Evolutionary conservation across 2,113 vertebrate species (phyloP), one percentile per base, ranked within the genome.

Genomic region (Potamarius usumacintae): DNA sequence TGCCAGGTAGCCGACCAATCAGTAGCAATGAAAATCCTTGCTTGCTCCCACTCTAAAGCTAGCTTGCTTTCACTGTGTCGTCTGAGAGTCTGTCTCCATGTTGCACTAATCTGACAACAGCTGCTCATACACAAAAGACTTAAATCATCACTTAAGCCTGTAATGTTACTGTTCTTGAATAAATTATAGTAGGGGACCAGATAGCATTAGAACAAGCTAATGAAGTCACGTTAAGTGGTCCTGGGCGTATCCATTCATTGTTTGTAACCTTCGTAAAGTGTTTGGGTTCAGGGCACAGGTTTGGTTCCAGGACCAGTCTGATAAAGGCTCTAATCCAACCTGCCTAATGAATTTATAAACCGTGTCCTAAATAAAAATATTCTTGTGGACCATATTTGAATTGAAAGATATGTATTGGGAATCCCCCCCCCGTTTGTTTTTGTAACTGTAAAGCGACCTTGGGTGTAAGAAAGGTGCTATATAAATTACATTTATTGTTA

Each of bases 1-100:
- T 96, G 79, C 97, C 97, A 97, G 97, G 97, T 97, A 96, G 92
- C 93, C 52, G 4, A 74, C 69, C n/a, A 15, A n/a, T 50, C 7
- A 60, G 60, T 22, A 42, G 20, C 27, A 65, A 15, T 5, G 11
- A 42, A 67, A 69, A 48, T 69, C 62, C 58, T 67, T 87, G 80
- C 86, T 83, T 42, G 34, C 15, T 82, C 9, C 25, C 25, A 14
- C 53, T 87, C 55, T 27, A 87, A 52, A 50, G 42, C 80, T 74
- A 71, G 57, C 71, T 76, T 84, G 60, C 74, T 88, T 84, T 79
- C 50, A 42, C 22, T 30, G 62, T 77, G 71, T 34, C 34, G 20
- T 65, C 52, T 83, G 18, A 7, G 50, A 79, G 52, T 4, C 11
- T 58, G 50, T n/a, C 20, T 71, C 20, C 52, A 34, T 57, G 86